A percentile compares a stretch with the other conserved stretches of the same genome.
phyloP scores from a whole-genome alignment of 2,113 vertebrate species.

The Varanus salvator region DNA sequence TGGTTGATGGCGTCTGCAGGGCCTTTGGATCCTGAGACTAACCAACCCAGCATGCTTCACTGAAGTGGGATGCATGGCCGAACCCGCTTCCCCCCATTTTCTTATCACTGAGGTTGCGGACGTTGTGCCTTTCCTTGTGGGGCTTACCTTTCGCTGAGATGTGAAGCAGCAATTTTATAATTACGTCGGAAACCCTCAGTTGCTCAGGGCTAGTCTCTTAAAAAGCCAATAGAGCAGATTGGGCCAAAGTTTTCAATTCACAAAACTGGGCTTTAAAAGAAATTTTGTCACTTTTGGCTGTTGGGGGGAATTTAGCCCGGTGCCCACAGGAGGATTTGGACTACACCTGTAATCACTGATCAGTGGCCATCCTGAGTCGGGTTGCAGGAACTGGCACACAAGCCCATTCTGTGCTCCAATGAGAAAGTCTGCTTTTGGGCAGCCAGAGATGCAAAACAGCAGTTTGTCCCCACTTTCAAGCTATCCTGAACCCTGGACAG shows the following conservation, averaged over 20 bases:
- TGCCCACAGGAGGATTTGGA: background rate
- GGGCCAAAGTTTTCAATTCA: background rate
- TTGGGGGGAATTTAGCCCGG: too few species aligned
- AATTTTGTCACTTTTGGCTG: too few species aligned
- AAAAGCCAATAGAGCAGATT: background rate
- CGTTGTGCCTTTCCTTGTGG: background rate
- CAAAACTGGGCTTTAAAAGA: background rate
- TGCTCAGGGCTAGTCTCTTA: background rate
- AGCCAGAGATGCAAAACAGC: background rate
- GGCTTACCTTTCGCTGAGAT: background rate
- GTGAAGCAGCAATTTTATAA: background rate
- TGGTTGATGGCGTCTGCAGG: too few species aligned
- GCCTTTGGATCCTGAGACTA: too few species aligned
- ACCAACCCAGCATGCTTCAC: background rate
- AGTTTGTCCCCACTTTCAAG: background rate
- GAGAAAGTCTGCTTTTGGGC: background rate
- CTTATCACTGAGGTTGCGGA: background rate
- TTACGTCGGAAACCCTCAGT: background rate
- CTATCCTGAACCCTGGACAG: background rate
- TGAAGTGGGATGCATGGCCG: constrained; percentile 25
- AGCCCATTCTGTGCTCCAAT: too few species aligned
- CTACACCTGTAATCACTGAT: background rate
- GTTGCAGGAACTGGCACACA: too few species aligned
- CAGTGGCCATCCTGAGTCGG: too few species aligned
- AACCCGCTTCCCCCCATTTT: constrained; percentile 9